Evolutionary conservation across 2,113 vertebrate species (phyloP), one percentile per base, ranked within the genome.

Genomic region (Abramis brama): DNA sequence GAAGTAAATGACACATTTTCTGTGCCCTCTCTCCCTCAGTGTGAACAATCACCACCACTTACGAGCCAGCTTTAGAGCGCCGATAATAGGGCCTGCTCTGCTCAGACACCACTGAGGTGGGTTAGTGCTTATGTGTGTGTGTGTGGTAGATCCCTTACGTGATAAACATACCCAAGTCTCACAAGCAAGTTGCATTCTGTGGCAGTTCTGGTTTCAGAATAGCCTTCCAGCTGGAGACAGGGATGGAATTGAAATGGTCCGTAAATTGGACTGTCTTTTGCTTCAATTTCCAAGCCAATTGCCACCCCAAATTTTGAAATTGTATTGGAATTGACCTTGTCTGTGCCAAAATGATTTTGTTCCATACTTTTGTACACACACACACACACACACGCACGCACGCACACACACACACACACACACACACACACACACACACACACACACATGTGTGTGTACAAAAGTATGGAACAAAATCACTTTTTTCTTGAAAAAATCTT

Each of bases 11-110:
- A 43, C 75, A 71, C 62, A 70, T 70, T 82, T 78, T 36, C 68
- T 81, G 73, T 76, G 73, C 23, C n/a, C 66, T 79, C 52, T 43
- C 52, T 84, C 59, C 78, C 62, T 59, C 81, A 73, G 23, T 79
- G 64, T 87, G 82, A 87, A 84, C 74, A 77, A 87, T 87, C 86
- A 71, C 75, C 68, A 47, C 25, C 82, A 84, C 81, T 84, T 87
- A 84, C 47, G 45, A 57, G 36, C 74, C 43, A 79, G 60, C 81
- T 55, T 83, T 33, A 87, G 74, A 83, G 81, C 64, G 23, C 81
- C 9, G 36, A 79, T 84, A 87, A 87, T 64, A 75, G 82, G 64
- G 8, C 52, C 25, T 19, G 74, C 62, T 79, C 86, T 52, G 27
- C 64, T 27, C 75, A 87, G 75, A 71, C 64, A 50, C 66, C 64